Conservation (phyloP, 1,140 invertebrate species). For the Oreohelix idahoensis region DNA sequence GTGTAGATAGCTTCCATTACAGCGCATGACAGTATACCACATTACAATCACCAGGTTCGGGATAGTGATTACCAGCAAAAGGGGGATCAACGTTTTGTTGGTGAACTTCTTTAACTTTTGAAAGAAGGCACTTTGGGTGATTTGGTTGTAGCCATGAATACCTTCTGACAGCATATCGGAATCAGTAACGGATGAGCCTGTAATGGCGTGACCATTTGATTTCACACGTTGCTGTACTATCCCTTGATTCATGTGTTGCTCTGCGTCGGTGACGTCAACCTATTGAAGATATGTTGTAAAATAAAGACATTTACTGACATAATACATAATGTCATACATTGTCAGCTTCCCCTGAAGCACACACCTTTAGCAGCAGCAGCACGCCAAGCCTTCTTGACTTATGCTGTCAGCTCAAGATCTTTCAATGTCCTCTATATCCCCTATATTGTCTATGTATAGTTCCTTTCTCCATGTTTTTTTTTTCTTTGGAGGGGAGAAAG, state of each 20-base stretch:
- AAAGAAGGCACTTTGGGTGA: conserved; percentile 35
- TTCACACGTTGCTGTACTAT: background rate
- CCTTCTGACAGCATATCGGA: conserved; percentile 38
- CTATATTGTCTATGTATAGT: no score
- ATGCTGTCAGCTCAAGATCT: no score
- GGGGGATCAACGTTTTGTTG: conserved; percentile 56
- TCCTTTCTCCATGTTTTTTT: no score
- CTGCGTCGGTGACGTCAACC: conserved; percentile 20
- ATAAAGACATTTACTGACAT: background rate
- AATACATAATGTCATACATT: no score
- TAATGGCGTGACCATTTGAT: background rate
- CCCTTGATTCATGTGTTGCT: conserved; percentile 15
- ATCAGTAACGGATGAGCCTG: background rate
- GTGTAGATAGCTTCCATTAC: conserved; percentile 63
- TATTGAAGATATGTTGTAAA: background rate
- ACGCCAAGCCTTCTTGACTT: no score
- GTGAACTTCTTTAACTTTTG: conserved; percentile 49
- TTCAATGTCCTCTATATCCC: no score
- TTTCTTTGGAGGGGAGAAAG: no score
- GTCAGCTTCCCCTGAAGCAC: no score
- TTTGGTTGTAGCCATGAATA: conserved; percentile 36
- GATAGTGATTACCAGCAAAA: conserved; percentile 60
- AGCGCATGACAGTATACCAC: conserved; percentile 67
- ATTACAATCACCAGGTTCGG: conserved; percentile 66
- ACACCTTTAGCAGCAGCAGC: no score